These are phyloP conservation scores for Dinoponera quadriceps DNA, from an alignment of 1,140 invertebrate species.

Conservation along the genomic window DNA sequence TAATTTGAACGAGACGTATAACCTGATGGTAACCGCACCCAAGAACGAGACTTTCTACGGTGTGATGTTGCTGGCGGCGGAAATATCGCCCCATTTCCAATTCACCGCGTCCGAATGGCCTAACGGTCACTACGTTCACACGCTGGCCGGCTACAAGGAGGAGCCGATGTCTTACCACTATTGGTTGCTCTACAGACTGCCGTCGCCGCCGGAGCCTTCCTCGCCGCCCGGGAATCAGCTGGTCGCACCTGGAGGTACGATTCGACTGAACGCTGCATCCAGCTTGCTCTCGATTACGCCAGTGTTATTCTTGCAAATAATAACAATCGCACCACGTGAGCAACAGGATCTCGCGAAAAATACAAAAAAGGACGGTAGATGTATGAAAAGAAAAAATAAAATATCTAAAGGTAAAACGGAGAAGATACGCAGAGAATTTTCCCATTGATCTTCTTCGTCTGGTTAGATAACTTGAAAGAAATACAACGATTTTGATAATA, in stretches of 20 bases:
- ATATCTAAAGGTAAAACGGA: too few relatives aligned
- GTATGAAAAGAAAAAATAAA: background rate
- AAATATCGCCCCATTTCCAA: conserved; percentile 89
- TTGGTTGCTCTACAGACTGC: conserved; percentile 93
- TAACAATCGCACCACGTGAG: too few relatives aligned
- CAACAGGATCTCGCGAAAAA: too few relatives aligned
- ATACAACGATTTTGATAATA: too few relatives aligned
- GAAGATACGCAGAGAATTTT: too few relatives aligned
- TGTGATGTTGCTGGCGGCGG: conserved; percentile 93
- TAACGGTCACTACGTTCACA: conserved; percentile 95
- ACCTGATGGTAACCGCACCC: conserved; percentile 88
- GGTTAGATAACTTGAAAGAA: background rate
- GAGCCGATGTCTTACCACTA: conserved; percentile 95
- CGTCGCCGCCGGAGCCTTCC: conserved; percentile 90
- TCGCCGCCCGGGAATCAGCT: conserved; percentile 93
- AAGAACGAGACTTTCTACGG: conserved; percentile 94
- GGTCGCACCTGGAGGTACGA: conserved; percentile 92
- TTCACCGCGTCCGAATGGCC: conserved; percentile 95
- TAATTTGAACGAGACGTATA: conserved; percentile 92
- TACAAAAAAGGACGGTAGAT: too few relatives aligned
- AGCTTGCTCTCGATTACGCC: too few relatives aligned
- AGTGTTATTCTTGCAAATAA: too few relatives aligned
- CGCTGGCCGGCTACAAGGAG: conserved; percentile 93
- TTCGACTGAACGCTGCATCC: background rate
- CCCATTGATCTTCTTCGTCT: too few relatives aligned